Conservation (phyloP, 1,140 invertebrate genomes). For the Drosophila nikananu region DNA sequence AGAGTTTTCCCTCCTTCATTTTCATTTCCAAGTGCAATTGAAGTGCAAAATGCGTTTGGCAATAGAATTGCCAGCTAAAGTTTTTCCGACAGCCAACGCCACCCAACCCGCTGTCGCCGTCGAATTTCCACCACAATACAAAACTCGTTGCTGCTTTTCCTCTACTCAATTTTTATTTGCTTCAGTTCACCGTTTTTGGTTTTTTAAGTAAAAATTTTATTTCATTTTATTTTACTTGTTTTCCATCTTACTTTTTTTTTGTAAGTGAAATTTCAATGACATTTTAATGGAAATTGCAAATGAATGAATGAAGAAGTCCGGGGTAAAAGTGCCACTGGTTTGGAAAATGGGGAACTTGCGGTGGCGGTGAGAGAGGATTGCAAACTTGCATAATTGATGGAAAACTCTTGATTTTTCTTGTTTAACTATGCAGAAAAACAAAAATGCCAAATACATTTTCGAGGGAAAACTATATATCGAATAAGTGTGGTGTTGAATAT, state of each 20-base stretch:
- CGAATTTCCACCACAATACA: conserved; percentile 44
- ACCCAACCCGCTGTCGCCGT: background rate
- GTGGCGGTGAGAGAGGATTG: background rate
- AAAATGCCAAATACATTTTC: background rate
- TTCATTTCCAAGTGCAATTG: conserved; percentile 62
- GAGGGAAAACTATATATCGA: background rate
- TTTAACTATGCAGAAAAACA: background rate
- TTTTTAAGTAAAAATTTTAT: conserved; percentile 38
- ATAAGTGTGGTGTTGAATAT: too few relatives aligned
- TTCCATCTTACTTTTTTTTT: conserved; percentile 15
- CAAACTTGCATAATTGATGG: conserved; percentile 49
- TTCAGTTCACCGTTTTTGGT: conserved; percentile 34
- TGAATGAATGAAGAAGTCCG: conserved; percentile 30
- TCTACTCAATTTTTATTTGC: conserved; percentile 40
- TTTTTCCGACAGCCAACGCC: conserved; percentile 18
- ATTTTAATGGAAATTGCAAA: conserved; percentile 77
- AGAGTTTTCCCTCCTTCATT: conserved; percentile 39
- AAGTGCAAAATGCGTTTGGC: conserved; percentile 64
- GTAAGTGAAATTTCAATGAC: conserved; percentile 82
- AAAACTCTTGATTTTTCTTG: conserved; percentile 14
- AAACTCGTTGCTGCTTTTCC: conserved; percentile 49
- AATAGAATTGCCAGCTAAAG: conserved; percentile 60
- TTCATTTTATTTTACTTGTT: background rate
- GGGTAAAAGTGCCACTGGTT: conserved; percentile 6
- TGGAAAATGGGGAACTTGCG: conserved; percentile 12